Percentiles rank a stretch among this genome's conserved stretches.
These are phyloP conservation scores for Tetrax tetrax DNA, from an alignment of 2,113 vertebrate genomes.

Conservation along the genomic window DNA sequence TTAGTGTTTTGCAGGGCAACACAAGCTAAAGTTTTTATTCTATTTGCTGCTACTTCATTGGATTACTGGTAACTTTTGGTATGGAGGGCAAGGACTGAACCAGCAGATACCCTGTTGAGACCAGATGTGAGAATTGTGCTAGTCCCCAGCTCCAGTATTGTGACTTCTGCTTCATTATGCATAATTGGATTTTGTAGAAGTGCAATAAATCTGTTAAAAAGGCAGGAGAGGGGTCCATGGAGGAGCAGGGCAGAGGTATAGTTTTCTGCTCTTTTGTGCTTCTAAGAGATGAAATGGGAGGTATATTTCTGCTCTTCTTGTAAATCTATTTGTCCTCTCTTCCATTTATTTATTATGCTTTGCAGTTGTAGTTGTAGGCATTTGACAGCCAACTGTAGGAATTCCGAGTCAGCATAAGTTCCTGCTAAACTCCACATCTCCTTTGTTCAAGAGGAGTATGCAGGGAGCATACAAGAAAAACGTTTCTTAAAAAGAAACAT, in stretches of 20 bases:
- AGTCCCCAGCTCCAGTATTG: neutral
- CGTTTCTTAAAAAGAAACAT: neutral
- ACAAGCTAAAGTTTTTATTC: neutral
- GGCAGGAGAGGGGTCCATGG: fast-evolving
- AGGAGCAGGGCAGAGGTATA: neutral
- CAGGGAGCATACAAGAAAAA: neutral
- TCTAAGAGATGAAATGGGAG: neutral
- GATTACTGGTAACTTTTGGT: neutral
- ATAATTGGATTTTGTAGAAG: neutral
- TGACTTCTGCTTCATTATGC: neutral
- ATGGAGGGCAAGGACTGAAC: neutral
- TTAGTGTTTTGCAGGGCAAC: neutral
- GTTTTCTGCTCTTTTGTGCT: neutral
- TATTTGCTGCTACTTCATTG: neutral
- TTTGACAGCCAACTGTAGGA: neutral
- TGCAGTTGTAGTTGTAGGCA: neutral
- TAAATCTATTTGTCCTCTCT: neutral
- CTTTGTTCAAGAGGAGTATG: neutral
- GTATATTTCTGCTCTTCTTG: neutral
- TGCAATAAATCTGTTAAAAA: neutral
- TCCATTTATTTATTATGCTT: neutral
- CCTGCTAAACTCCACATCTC: neutral
- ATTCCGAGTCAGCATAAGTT: neutral
- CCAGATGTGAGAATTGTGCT: neutral
- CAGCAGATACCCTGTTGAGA: neutral